Conservation (phyloP, 1,140 invertebrate species). For the Acyrthosiphon pisum region DNA sequence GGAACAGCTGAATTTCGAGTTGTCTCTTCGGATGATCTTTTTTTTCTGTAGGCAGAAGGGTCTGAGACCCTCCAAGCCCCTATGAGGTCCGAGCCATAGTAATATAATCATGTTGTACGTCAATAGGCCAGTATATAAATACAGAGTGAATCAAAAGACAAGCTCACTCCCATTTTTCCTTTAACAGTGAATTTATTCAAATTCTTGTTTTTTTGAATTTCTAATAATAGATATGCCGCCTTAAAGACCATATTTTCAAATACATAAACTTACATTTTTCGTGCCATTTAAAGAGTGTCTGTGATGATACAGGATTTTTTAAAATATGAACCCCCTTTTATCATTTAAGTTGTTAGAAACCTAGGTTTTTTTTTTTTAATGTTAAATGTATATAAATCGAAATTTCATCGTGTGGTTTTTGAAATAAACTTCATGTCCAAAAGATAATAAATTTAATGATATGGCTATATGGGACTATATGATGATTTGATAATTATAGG, state of each 20-base stretch:
- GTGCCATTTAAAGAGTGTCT: no score
- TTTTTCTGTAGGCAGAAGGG: neutral
- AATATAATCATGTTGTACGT: neutral
- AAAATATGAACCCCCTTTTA: no score
- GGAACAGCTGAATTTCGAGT: conserved; percentile 14
- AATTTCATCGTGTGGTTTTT: no score
- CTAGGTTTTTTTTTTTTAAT: no score
- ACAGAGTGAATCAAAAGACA: neutral
- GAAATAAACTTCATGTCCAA: no score
- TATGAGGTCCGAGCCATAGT: neutral
- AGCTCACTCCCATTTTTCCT: neutral
- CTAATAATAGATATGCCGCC: neutral
- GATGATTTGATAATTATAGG: no score
- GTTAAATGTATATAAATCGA: no score
- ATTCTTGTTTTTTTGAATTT: neutral
- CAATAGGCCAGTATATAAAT: neutral
- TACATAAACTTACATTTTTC: neutral
- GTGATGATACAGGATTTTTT: no score
- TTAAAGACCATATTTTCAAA: neutral
- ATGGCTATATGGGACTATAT: no score
- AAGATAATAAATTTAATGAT: no score
- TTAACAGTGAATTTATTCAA: neutral
- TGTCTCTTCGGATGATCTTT: neutral
- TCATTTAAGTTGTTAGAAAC: no score
- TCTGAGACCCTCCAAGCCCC: conserved; percentile 9